A percentile compares a stretch with the other conserved stretches of the same genome.
phyloP scores from a whole-genome alignment of 2,888 invertebrate species.

The Chrysolina haemoptera region DNA sequence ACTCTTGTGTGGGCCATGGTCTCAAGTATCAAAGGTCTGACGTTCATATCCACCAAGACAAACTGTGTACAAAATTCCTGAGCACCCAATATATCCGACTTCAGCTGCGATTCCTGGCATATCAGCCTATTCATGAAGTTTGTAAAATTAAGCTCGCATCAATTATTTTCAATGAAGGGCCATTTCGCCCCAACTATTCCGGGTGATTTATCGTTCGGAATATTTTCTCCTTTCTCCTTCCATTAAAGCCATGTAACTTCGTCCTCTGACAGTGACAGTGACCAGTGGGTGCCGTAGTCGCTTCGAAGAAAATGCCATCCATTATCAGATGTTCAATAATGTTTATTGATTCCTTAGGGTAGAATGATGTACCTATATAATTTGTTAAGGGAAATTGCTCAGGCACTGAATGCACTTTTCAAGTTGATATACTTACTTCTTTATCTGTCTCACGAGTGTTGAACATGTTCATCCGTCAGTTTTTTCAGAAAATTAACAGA shows the following conservation, averaged over 20 bases:
- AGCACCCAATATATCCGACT: not conserved
- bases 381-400: conserved; percentile 20
- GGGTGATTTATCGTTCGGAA: conserved; percentile 25
- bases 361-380: conserved; percentile 28
- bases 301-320: conserved; percentile 25
- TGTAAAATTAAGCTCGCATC: conserved; percentile 14
- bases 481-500: too few species aligned
- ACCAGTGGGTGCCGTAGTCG: conserved; percentile 32
- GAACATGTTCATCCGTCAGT: not conserved
- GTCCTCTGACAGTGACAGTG: conserved; percentile 33
- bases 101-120: not conserved
- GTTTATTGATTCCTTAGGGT: conserved; percentile 33
- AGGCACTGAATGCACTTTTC: not conserved
- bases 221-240: conserved; percentile 30
- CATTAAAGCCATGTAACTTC: conserved; percentile 31
- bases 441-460: not conserved
- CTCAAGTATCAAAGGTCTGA: too few species aligned
- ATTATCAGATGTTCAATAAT: conserved; percentile 38
- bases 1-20: too few species aligned
- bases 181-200: conserved; percentile 15
- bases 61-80: not conserved
- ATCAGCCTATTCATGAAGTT: not conserved
- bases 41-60: too few species aligned
- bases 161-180: conserved; percentile 19
- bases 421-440: not conserved